Evolutionary conservation across 2,888 invertebrate species (phyloP).

Genomic region (Digitonthophagus gazella): DNA sequence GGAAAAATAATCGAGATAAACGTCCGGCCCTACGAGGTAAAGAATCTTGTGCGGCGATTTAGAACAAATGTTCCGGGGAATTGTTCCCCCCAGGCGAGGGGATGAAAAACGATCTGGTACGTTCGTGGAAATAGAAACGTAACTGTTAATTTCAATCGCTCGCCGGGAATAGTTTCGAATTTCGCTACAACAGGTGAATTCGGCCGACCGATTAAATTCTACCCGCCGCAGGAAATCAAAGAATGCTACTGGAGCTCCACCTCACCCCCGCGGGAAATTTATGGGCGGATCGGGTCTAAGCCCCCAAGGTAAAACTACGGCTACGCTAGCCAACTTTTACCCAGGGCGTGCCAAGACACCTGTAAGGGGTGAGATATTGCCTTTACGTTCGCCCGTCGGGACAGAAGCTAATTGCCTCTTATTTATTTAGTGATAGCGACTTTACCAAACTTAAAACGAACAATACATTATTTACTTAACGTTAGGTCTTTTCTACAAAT

Average conservation of each 20-base stretch:
- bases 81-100: not conserved
- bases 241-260: not conserved
- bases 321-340: constrained; percentile 3
- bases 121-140: not conserved
- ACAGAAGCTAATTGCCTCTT: not conserved
- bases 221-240: not conserved
- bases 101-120: not conserved
- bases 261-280: not conserved
- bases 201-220: not conserved
- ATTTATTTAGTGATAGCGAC: not conserved
- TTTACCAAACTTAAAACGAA: not conserved
- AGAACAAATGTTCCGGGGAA: not conserved
- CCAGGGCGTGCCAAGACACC: constrained; percentile 7
- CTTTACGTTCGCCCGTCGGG: not conserved
- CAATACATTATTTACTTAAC: not conserved
- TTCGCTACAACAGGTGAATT: not conserved
- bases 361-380: constrained; percentile 11
- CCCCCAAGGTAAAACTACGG: constrained; percentile 12
- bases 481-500: not conserved
- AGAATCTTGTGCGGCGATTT: not conserved
- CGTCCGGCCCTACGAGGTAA: not conserved
- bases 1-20: not conserved
- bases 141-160: not conserved
- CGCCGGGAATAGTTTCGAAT: not conserved
- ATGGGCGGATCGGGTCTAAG: constrained; percentile 1